A percentile compares a stretch with the other conserved stretches of the same genome.
These are phyloP conservation scores for Plectrocnemia conspersa DNA, from an alignment of 1,140 invertebrate genomes.

Conservation along the genomic window DNA sequence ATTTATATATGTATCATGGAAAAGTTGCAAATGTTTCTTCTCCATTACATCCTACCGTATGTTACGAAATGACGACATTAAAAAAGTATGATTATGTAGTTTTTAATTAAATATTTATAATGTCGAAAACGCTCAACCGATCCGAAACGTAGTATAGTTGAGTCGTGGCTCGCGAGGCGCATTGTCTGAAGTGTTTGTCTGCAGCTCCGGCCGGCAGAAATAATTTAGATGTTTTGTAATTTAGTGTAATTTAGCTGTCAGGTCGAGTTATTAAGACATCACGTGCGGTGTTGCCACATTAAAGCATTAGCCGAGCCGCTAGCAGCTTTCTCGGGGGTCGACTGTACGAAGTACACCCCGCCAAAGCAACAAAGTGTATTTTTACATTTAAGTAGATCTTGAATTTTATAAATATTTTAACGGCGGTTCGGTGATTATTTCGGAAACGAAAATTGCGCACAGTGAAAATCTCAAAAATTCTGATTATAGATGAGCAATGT, in stretches of 20 bases:
- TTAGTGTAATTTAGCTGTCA: conserved; percentile 39
- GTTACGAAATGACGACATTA: no score
- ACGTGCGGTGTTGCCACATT: conserved; percentile 31
- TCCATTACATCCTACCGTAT: no score
- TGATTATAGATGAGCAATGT: not conserved
- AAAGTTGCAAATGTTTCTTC: no score
- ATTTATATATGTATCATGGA: no score
- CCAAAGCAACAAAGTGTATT: not conserved
- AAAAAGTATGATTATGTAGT: no score
- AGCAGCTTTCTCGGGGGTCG: conserved; percentile 7
- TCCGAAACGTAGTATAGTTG: no score
- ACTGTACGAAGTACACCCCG: conserved; percentile 11
- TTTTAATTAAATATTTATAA: no score
- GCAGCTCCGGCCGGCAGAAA: conserved; percentile 27
- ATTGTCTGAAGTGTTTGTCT: conserved; percentile 12
- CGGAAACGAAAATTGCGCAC: not conserved
- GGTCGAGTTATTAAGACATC: conserved; percentile 38
- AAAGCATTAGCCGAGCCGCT: not conserved
- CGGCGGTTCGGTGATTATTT: not conserved
- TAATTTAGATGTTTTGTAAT: conserved; percentile 39
- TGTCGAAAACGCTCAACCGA: no score
- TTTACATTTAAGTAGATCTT: not conserved
- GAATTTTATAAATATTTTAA: no score
- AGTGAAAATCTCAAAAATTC: not conserved
- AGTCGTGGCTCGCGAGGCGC: not conserved